Percentiles rank a stretch among this genome's conserved stretches.
These are phyloP conservation scores for Melanerpes formicivorus DNA, from an alignment of 2,113 vertebrate genomes.

Conservation along the genomic window DNA sequence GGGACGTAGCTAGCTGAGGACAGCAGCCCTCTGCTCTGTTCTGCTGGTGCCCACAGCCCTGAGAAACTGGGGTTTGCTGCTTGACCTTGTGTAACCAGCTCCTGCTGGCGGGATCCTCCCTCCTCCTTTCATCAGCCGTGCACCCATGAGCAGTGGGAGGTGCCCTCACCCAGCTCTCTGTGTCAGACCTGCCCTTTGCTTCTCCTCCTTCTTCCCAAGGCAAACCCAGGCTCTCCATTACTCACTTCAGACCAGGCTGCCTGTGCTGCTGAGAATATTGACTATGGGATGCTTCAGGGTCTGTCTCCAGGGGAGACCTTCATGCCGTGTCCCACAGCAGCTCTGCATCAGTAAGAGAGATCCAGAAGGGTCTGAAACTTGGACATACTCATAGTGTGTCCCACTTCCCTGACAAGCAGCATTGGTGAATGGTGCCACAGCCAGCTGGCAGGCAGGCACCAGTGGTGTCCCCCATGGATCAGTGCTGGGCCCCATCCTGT, in stretches of 20 bases:
- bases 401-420: neutral
- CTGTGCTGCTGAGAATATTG: rapidly evolving
- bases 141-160: neutral
- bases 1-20: neutral
- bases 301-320: neutral
- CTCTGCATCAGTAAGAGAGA: neutral
- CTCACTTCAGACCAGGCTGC: neutral
- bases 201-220: neutral
- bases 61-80: neutral
- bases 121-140: neutral
- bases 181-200: neutral
- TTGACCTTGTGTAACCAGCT: neutral
- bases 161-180: neutral
- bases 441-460: too few relatives aligned
- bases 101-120: neutral
- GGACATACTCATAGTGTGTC: neutral
- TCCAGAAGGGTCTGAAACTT: neutral
- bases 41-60: neutral
- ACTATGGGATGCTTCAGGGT: neutral
- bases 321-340: neutral
- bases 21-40: neutral
- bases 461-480: too few relatives aligned
- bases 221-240: neutral
- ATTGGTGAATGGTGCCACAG: too few relatives aligned
- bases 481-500: too few relatives aligned